Percentiles rank a stretch among this genome's conserved stretches.
phyloP scores from a whole-genome alignment of 2,113 vertebrate species.

The Cardinalis cardinalis region DNA sequence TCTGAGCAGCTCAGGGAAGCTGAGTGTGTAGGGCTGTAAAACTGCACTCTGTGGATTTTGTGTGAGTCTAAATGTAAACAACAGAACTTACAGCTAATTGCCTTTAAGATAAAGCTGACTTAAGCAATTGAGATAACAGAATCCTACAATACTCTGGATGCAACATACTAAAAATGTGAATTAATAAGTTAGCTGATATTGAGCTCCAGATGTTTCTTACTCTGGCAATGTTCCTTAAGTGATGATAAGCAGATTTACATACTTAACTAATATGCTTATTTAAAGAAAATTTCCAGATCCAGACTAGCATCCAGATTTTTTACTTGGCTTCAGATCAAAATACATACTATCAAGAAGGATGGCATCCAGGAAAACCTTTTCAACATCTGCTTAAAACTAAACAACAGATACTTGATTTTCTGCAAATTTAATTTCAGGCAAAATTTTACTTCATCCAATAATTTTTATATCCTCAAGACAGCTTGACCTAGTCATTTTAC shows the following conservation, averaged over 20 bases:
- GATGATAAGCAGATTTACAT: constrained; percentile 81
- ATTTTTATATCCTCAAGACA: constrained; percentile 54
- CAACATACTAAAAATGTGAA: constrained; percentile 68
- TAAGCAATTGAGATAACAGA: constrained; percentile 68
- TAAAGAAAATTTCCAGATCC: constrained; percentile 77
- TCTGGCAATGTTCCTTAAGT: constrained; percentile 69
- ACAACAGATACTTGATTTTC: constrained; percentile 70
- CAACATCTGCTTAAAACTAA: constrained; percentile 74
- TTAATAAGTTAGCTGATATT: constrained; percentile 71
- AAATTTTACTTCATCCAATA: constrained; percentile 62
- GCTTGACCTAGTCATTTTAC: constrained; percentile 60
- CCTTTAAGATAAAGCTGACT: constrained; percentile 71
- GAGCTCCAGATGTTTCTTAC: constrained; percentile 74
- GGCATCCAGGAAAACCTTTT: constrained; percentile 71
- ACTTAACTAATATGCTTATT: constrained; percentile 80
- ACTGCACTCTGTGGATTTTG: not conserved
- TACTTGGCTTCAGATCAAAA: constrained; percentile 75
- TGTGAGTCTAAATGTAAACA: constrained; percentile 50
- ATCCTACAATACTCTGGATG: constrained; percentile 61
- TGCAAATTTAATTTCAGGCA: constrained; percentile 70
- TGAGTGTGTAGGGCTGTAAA: not conserved
- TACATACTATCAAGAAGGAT: constrained; percentile 63
- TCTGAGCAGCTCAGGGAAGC: constrained; percentile 13
- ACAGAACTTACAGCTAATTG: constrained; percentile 56
- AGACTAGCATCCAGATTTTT: constrained; percentile 78